Evolutionary conservation across 2,113 vertebrate species (phyloP).

Genomic region (Sphaerodactylus townsendi): DNA sequence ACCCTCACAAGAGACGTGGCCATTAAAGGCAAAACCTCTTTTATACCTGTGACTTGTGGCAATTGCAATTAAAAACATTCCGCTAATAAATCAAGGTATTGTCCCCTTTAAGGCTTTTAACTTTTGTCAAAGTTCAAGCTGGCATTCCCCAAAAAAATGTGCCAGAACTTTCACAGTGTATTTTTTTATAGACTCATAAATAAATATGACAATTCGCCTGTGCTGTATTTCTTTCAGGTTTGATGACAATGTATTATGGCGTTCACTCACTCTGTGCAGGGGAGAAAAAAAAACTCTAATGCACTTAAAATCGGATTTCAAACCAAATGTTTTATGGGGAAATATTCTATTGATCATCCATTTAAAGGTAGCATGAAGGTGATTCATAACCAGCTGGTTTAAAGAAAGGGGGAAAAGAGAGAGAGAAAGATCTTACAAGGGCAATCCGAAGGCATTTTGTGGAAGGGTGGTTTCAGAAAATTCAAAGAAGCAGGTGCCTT

Average conservation of each 20-base stretch:
- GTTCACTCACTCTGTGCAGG: slow-evolving; percentile 71
- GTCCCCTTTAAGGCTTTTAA: slow-evolving; percentile 83
- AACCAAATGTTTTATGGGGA: slow-evolving; percentile 84
- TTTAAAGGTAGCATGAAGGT: slow-evolving; percentile 77
- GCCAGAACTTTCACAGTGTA: slow-evolving; percentile 76
- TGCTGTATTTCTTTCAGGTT: slow-evolving; percentile 80
- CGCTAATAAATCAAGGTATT: slow-evolving; percentile 77
- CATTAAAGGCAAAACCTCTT: slow-evolving; percentile 74
- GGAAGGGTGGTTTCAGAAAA: slow-evolving; percentile 57
- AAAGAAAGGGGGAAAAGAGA: slow-evolving; percentile 73
- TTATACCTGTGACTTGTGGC: slow-evolving; percentile 75
- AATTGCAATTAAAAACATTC: slow-evolving; percentile 81
- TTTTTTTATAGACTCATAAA: slow-evolving; percentile 85
- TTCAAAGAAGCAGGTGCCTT: neutral
- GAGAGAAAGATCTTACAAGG: slow-evolving; percentile 72
- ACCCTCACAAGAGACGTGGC: slow-evolving; percentile 59
- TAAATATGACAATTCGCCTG: slow-evolving; percentile 82
- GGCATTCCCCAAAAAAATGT: slow-evolving; percentile 82
- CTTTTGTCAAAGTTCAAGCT: slow-evolving; percentile 81
- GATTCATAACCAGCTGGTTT: slow-evolving; percentile 76
- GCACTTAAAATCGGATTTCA: slow-evolving; percentile 86
- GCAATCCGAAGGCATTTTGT: slow-evolving; percentile 58
- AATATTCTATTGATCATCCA: slow-evolving; percentile 87
- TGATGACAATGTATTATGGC: slow-evolving; percentile 81
- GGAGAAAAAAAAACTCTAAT: slow-evolving; percentile 78